Percentiles rank a stretch among this genome's conserved stretches.
Evolutionary conservation across 2,888 invertebrate species (phyloP).

Genomic region (Polyommatus iphigenia): DNA sequence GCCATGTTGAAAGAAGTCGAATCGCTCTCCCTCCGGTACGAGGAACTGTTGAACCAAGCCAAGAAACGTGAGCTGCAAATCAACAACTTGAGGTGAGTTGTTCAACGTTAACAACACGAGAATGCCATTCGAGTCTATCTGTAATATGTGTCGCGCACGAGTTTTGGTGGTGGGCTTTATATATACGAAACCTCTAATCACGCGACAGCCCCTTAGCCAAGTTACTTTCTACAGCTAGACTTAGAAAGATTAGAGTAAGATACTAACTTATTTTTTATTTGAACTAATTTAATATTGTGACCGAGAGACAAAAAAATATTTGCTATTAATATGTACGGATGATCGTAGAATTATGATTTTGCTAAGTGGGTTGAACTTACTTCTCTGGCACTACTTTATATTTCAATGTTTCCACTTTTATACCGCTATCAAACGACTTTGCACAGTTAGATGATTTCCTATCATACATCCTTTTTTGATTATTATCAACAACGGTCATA

Average conservation of each 20-base stretch:
- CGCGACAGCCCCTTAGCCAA: slow-evolving; percentile 21
- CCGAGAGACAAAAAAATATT: not conserved
- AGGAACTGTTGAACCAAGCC: slow-evolving; percentile 84
- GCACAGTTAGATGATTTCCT: slow-evolving; percentile 10
- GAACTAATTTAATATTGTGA: not conserved
- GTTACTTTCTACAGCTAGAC: slow-evolving; percentile 12
- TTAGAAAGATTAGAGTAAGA: not conserved
- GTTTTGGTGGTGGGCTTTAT: slow-evolving; percentile 42
- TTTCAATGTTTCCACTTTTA: slow-evolving; percentile 3
- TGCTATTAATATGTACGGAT: not conserved
- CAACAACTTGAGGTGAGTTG: slow-evolving; percentile 86
- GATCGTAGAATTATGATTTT: not conserved
- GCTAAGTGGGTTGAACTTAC: slow-evolving; percentile 19
- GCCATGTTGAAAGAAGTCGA: slow-evolving; percentile 84
- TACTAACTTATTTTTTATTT: not conserved
- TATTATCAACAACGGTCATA: not conserved
- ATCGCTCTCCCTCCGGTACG: slow-evolving; percentile 83
- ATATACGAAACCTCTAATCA: slow-evolving; percentile 8
- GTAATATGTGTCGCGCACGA: slow-evolving; percentile 41
- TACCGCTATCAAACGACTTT: not conserved
- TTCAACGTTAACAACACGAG: slow-evolving; percentile 22
- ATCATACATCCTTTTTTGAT: slow-evolving; percentile 5
- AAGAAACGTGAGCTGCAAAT: slow-evolving; percentile 88
- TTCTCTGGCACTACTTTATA: slow-evolving; percentile 11
- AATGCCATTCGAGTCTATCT: slow-evolving; percentile 34